phyloP scores from a whole-genome alignment of 2,888 invertebrate genomes.

The Drosophila monieri region DNA sequence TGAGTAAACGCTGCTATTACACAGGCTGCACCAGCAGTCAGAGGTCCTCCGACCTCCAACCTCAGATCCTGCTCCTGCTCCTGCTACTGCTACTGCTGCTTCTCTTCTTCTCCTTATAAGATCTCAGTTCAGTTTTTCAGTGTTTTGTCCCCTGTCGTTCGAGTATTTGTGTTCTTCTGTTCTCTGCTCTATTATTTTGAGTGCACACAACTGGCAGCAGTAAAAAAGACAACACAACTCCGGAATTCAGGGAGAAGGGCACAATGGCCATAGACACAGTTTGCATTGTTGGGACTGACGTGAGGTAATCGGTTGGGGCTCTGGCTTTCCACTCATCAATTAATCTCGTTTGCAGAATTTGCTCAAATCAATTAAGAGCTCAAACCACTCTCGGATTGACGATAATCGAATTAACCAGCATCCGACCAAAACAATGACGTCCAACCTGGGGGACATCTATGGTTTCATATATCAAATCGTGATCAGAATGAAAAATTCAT shows the following conservation, averaged over 20 bases:
- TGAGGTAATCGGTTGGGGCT: conserved; percentile 6
- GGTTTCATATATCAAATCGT: conserved; percentile 1
- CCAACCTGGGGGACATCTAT: neutral
- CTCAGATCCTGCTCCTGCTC: conserved; percentile 8
- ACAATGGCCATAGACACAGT: conserved; percentile 13
- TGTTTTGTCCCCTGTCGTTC: conserved; percentile 50
- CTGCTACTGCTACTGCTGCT: neutral
- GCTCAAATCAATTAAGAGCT: conserved; percentile 66
- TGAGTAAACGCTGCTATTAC: conserved; percentile 78
- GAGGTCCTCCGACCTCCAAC: conserved; percentile 32
- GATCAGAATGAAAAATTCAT: neutral
- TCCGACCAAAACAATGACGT: conserved; percentile 26
- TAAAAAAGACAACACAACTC: conserved; percentile 58
- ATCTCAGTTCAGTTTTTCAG: conserved; percentile 12
- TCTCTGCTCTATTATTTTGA: conserved; percentile 71
- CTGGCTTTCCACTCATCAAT: conserved; percentile 47
- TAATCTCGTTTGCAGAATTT: conserved; percentile 62
- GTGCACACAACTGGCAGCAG: conserved; percentile 66
- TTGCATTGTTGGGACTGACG: conserved; percentile 34
- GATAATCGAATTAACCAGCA: conserved; percentile 60
- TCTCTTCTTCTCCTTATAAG: conserved; percentile 12
- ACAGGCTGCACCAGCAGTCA: conserved; percentile 66
- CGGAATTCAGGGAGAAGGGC: neutral
- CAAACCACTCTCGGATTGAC: conserved; percentile 34
- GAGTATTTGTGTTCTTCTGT: conserved; percentile 47